Base-by-base conservation (phyloP, 2,797 vertebrate genomes). In the Mus spretus region DNA sequence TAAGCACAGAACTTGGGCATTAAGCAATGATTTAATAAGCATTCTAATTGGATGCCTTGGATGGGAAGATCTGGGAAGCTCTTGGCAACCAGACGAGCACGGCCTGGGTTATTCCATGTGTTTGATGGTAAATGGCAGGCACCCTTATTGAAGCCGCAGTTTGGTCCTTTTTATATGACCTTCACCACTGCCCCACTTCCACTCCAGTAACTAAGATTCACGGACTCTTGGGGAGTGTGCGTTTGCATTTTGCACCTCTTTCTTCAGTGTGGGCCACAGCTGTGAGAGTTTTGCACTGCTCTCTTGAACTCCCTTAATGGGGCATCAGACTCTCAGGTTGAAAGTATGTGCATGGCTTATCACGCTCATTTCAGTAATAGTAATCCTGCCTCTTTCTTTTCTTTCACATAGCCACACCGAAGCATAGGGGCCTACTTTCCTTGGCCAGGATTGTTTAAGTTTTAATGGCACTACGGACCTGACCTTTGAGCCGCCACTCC, bases 401-500 rank as follows among this genome's bases (percentile, higher is more conserved):
- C 89, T 96, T 91, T 96, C 88, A 93, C 91, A 86, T 67, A 95
- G 96, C 91, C 83, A 79, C 40, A 55, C 53, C 3, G 84, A 93
- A 97, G 93, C 93, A 50, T 47, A 90, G 91, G 91, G 87, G 67
- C 92, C 97, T 96, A 89, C 83, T 97, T 96, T 93, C 91, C 91
- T 88, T 89, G 86, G 84, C 44, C 26, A 40, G 87, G 84, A 90
- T 97, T 97, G 96, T 93, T 96, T 96, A 84, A 96, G 95, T 97
- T 96, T 97, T 97, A 96, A 97, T 92, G 92, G 93, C 96, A 96
- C 89, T 92, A 91, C 44, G 55, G 85, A 89, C 72, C 87, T 86
- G 96, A 97, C 89, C 96, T 98, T 93, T 96, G 92, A 95, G 81
- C 95, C 80, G 74, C 17, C 63, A 90, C 89, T 97, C 87, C 83